Evolutionary conservation across 2,797 vertebrate genomes (phyloP).

Genomic region (Crypturellus tataupa): DNA sequence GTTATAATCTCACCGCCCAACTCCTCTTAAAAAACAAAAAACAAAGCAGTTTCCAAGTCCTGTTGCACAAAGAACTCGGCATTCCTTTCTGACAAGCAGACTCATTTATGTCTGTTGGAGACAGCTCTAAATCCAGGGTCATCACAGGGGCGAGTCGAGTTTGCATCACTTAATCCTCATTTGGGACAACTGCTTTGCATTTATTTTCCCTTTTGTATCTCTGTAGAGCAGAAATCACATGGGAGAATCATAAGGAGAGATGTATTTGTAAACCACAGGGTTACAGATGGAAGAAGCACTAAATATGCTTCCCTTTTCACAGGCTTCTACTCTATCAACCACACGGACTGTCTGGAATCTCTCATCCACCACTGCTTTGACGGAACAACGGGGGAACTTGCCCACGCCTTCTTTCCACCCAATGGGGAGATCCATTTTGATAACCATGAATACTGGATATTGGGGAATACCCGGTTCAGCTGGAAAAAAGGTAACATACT

Average conservation of each 20-base stretch:
- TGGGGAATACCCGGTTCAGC: slow-evolving; percentile 96
- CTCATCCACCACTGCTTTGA: slow-evolving; percentile 96
- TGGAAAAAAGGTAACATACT: slow-evolving; percentile 91
- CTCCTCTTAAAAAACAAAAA: neutral
- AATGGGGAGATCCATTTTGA: slow-evolving; percentile 98
- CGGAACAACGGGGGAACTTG: slow-evolving; percentile 94
- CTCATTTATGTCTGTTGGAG: accelerated
- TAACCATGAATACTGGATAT: slow-evolving; percentile 95
- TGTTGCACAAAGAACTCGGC: neutral
- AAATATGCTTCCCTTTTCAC: neutral
- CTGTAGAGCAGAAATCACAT: neutral
- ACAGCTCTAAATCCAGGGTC: neutral
- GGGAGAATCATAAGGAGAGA: neutral
- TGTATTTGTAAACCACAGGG: neutral
- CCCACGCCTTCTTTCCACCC: slow-evolving; percentile 95
- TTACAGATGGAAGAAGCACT: neutral
- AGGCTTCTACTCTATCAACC: slow-evolving; percentile 97
- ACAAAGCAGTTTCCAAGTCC: neutral
- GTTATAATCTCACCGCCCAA: neutral
- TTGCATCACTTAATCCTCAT: neutral
- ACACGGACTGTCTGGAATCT: slow-evolving; percentile 94
- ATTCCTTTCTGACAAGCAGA: neutral
- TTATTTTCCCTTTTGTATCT: neutral
- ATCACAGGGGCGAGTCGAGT: neutral
- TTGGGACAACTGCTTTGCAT: neutral